Conservation (phyloP, 2,888 invertebrate genomes). For the Tupiocoris notatus region DNA sequence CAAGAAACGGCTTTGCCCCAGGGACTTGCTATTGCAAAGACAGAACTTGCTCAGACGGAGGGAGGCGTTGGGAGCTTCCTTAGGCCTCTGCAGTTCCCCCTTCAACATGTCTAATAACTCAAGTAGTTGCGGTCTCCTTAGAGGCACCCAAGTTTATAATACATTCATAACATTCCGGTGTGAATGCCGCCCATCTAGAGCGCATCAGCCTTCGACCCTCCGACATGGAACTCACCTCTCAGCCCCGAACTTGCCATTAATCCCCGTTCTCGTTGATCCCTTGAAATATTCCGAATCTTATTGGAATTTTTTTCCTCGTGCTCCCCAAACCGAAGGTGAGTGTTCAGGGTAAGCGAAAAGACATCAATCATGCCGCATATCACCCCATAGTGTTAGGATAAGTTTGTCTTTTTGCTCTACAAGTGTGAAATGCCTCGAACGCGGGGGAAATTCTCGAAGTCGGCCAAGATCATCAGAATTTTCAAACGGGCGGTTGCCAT, state of each 20-base stretch:
- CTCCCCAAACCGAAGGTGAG: neutral
- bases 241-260: neutral
- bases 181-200: neutral
- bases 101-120: slow-evolving; percentile 25
- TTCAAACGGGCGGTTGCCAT: no score
- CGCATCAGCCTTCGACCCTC: slow-evolving; percentile 15
- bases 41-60: neutral
- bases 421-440: no score
- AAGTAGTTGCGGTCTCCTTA: slow-evolving; percentile 4
- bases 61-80: neutral
- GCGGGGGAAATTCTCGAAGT: no score
- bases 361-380: neutral
- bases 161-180: slow-evolving; percentile 31
- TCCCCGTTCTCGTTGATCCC: neutral
- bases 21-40: neutral
- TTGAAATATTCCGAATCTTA: neutral
- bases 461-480: no score
- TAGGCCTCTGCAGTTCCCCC: neutral
- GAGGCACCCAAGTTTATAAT: slow-evolving; percentile 21
- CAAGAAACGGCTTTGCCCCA: slow-evolving; percentile 26
- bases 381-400: no score
- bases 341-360: neutral
- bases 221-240: neutral
- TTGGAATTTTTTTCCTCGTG: neutral
- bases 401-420: no score